phyloP scores from a whole-genome alignment of 2,797 vertebrate genomes.

The Microtus californicus region DNA sequence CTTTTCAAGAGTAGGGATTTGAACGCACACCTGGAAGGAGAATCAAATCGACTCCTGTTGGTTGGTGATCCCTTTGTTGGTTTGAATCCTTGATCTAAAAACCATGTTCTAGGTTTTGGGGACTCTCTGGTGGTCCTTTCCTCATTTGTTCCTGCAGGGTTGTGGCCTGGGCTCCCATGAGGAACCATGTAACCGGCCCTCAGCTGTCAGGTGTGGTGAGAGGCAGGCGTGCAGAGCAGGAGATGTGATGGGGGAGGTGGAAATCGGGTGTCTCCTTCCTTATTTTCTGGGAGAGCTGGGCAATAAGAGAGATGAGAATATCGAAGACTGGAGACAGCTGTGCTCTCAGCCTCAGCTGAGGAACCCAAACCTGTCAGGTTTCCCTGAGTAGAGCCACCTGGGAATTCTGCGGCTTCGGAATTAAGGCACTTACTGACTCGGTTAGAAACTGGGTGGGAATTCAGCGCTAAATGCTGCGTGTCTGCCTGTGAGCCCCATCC shows the following conservation, averaged over 20 bases:
- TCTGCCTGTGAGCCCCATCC: not conserved
- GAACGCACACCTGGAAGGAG: constrained; percentile 34
- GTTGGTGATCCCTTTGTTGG: not conserved
- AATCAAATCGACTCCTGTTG: not conserved
- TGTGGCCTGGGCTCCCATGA: not conserved
- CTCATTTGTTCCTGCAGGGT: not conserved
- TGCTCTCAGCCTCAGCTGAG: not conserved
- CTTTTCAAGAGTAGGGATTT: constrained; percentile 43
- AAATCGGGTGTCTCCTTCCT: not conserved
- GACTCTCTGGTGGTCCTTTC: not conserved
- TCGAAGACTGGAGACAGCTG: not conserved
- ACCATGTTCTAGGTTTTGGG: not conserved
- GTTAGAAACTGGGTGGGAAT: not conserved
- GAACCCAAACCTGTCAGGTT: not conserved
- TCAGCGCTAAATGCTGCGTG: too few species aligned
- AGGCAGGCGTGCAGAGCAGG: not conserved
- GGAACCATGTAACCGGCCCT: not conserved
- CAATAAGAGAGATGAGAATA: not conserved
- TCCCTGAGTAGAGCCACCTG: not conserved
- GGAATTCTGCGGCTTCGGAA: not conserved
- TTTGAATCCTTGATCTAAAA: constrained; percentile 14
- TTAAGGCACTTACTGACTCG: constrained; percentile 6
- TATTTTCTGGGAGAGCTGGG: not conserved
- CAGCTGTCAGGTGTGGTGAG: not conserved
- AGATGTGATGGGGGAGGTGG: not conserved